Base-by-base conservation (phyloP, 2,113 vertebrate genomes). In the Holacanthus passer region DNA sequence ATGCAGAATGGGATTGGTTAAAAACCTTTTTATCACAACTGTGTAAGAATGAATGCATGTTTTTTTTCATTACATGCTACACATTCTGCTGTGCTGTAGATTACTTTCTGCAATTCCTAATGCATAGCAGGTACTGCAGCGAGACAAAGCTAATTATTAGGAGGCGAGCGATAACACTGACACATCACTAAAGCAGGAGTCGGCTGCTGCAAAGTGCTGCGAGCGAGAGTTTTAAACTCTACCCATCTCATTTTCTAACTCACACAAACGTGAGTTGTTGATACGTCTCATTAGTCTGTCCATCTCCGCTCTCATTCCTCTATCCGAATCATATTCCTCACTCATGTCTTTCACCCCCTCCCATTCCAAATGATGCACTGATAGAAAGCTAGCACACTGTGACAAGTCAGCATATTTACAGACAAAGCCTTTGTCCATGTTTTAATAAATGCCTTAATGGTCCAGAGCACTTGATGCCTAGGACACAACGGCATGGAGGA, bases 401-500 rank as follows among this genome's bases (percentile, higher is more conserved):
- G 86, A 83, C 87, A 41, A 65, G 86, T 93, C 92, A 94, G 92
- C 93, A 92, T 56, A 89, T 92, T 91, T 79, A 66, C 63, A 83
- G 43, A 88, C 73, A 84, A 75, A 79, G 53, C 17, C 24, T 84
- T 17, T 0, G 41, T 60, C 29, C 12, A 14, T 9, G 3, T 43
- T 72, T 87, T 84, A 82, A 83, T 88, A 52, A 81, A 82, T 73
- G 48, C 20, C 62, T 59, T 70, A 77, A 77, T 83, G 52, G 79
- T 83, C 43, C 27, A 79, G 13, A 73, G 47, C 19, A 31, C 59
- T 62, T 73, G 9, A 74, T 24, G 35, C 27, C 29, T 2, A 14
- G 39, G 13, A 56, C 41, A 64, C 39, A 66, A 79, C 45, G 83
- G 60, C 24, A 73, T 3, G 13, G 60, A 53, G 7, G 24, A 43